phyloP scores from a whole-genome alignment of 2,888 invertebrate genomes.

The Diarsia brunnea region DNA sequence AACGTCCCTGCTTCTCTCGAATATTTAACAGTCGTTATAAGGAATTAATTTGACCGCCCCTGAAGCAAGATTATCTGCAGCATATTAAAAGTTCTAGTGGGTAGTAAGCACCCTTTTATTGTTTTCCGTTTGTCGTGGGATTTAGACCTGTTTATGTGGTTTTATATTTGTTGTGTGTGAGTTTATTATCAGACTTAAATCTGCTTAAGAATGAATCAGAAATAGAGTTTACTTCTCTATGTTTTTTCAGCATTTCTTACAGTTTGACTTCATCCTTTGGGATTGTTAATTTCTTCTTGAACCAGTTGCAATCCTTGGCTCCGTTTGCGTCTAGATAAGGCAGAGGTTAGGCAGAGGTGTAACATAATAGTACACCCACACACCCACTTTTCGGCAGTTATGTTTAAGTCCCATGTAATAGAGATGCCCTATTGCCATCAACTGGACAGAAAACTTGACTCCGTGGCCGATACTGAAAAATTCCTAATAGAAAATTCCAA shows the following conservation, averaged over 20 bases:
- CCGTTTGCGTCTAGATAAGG: not conserved
- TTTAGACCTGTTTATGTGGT: not conserved
- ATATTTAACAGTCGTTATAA: conserved; percentile 81
- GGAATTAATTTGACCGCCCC: conserved; percentile 83
- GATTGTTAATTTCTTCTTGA: not conserved
- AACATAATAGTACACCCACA: no score
- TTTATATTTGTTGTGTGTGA: not conserved
- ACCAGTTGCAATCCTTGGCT: not conserved
- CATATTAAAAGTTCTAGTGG: conserved; percentile 75
- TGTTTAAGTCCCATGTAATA: no score
- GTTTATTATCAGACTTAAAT: not conserved
- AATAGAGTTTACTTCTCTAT: not conserved
- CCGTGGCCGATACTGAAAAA: no score
- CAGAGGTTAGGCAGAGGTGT: not conserved
- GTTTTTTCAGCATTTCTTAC: not conserved
- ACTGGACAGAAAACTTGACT: no score
- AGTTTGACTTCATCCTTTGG: not conserved
- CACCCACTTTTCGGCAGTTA: no score
- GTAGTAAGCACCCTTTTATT: conserved; percentile 48
- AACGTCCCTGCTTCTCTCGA: conserved; percentile 62
- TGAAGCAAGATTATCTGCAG: conserved; percentile 74
- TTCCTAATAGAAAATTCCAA: no score
- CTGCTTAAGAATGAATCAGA: not conserved
- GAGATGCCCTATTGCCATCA: no score
- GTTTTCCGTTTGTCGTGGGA: conserved; percentile 41